Evolutionary conservation across 2,797 vertebrate genomes (phyloP), one percentile per base, ranked within the genome.

Genomic region (Peromyscus aztecus): DNA sequence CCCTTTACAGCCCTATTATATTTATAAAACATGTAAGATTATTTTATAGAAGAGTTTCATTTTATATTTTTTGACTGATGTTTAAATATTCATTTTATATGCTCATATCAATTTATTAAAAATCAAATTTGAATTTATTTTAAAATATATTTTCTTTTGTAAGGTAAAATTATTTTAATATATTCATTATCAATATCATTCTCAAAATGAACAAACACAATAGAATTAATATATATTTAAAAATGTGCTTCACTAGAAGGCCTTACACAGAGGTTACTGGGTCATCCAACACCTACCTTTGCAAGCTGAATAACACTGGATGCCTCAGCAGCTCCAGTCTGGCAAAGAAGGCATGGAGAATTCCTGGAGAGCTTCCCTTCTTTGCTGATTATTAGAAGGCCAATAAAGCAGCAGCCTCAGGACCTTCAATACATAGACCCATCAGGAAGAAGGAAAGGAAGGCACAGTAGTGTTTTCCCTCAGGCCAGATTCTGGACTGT

Each of bases 71-170:
- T 80, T 59, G 49, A 16, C 19, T 83, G 92, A 76, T 78, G 2
- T 46, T 77, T 93, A 57, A 91, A 31, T 81, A 63, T 82, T 71
- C 4, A 87, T 73, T 91, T 63, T 90, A 65, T 91, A 78, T 73
- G 55, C 43, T 86, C 46, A 91, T 49, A 93, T 71, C 3, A 95
- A 2, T 8, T 89, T 86, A 77, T 81, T 78, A 65, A 65, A 7
- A 7, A 1, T 1, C 78, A 81, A 83, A 8, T 43, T 81, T 93
- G 4, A 93, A 81, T n/a, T 37, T 67, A 1, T 43, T 13, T 75
- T n/a, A 14, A 24, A 40, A 40, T 82, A 29, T 59, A 61, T 78
- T 6, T 89, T 0, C 2, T 27, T 78, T 87, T 85, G 11, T 2
- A 85, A 77, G 2, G 23, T 65, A 40, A 43, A n/a, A 61, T 29